Base-by-base conservation (phyloP, 92 coral and sea anemone species). In the Virgularia gustaviana region DNA sequence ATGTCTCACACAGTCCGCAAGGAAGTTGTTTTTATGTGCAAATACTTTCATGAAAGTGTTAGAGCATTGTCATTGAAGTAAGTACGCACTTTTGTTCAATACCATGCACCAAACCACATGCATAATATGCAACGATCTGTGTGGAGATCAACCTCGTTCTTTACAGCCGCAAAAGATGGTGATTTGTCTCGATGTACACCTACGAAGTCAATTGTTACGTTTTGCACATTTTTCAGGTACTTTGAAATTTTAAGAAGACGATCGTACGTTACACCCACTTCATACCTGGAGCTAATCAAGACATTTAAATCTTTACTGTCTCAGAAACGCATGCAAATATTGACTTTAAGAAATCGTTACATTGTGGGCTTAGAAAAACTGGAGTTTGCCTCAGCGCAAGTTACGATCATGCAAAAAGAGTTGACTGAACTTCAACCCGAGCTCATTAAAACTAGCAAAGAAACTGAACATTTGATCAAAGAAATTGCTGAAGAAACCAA, bases 211-310 rank as follows among this genome's bases (percentile, higher is more conserved):
- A 13, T 44, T 13, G 19, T 15, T 44, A 13, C 29, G 9, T 35
- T 33, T 2, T 60, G 44, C n/a, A n/a, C n/a, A 25, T 32, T 20
- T 78, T 63, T 18, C 62, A 88, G 98, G 65, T 92, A 82, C 75
- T 89, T 41, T 41, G 95, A 80, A 20, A 79, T 92, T 18, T 82
- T 92, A 9, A 84, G 90, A 67, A 87, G 98, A 68, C 98, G 83
- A 24, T 83, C 85, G 78, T 92, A 92, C 87, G 98, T 92, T 82
- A 92, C 98, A 8, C 98, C 98, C 64, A 92, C 98, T 78, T 92
- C 98, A 72, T 92, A 92, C 23, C 85, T 92, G 28, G 98, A 92
- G 47, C 87, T 92, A 47, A 92, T 92, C 45, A 87, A 85, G 62
- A 89, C 98, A 2, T 92, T 92, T 79, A 92, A 92, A 85, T 84